Conservation (phyloP, 2,113 vertebrate genomes). For the Propithecus coquereli region DNA sequence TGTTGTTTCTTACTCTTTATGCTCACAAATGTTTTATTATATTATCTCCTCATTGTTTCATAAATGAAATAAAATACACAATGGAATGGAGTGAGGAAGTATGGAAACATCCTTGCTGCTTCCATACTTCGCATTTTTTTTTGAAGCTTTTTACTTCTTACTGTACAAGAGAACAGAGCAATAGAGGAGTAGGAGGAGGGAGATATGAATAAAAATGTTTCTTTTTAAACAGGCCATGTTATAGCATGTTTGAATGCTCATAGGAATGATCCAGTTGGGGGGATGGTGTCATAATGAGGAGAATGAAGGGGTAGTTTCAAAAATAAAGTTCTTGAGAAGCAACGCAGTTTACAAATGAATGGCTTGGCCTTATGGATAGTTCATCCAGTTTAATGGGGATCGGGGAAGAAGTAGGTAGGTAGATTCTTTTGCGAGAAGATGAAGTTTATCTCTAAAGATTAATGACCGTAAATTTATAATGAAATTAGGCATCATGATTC, state of each 20-base stretch:
- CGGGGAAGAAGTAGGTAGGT: not conserved
- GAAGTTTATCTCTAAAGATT: not conserved
- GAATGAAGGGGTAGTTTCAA: not conserved
- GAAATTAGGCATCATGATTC: not conserved
- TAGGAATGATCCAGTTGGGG: not conserved
- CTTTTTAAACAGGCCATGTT: not conserved
- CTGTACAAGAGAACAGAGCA: not conserved
- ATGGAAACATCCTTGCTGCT: not conserved
- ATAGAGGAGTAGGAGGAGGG: not conserved
- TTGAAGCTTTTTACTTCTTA: not conserved
- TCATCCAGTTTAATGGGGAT: not conserved
- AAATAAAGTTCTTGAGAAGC: not conserved
- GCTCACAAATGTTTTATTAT: not conserved
- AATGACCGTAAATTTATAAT: not conserved
- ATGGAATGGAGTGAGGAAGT: not conserved
- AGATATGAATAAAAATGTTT: not conserved
- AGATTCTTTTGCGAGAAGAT: not conserved
- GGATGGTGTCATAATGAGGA: not conserved
- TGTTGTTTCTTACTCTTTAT: not conserved
- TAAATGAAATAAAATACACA: not conserved
- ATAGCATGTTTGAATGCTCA: not conserved
- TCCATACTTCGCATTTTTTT: not conserved
- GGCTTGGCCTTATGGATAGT: not conserved
- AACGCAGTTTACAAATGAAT: not conserved
- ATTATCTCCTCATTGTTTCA: not conserved